A percentile compares a stretch with the other conserved stretches of the same genome.
Evolutionary conservation across 2,888 invertebrate species (phyloP).

Genomic region (Pseudococcus longispinus): DNA sequence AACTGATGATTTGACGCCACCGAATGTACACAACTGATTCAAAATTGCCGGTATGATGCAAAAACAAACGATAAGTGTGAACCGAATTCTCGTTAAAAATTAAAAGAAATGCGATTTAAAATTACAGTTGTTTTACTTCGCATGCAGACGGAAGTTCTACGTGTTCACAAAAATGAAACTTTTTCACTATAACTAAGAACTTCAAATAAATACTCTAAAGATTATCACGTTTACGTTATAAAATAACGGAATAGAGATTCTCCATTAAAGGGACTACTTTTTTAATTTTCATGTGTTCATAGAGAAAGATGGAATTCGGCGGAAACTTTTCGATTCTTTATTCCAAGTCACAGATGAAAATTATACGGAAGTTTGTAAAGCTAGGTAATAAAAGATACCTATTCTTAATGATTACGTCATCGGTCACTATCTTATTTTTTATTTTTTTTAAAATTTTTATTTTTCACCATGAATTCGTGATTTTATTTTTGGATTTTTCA

Average conservation of each 20-base stretch:
- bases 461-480: too few species aligned
- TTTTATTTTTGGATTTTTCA: too few species aligned
- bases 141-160: background rate
- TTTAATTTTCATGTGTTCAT: slow-evolving; percentile 39
- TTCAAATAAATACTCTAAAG: background rate
- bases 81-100: background rate
- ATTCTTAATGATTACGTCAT: background rate
- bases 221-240: slow-evolving; percentile 39
- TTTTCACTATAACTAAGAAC: background rate
- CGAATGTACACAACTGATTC: background rate
- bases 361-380: background rate
- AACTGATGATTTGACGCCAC: background rate
- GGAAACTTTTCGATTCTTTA: slow-evolving; percentile 26
- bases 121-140: background rate
- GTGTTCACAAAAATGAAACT: background rate
- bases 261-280: slow-evolving; percentile 40
- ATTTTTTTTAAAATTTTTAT: too few species aligned
- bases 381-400: background rate
- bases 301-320: slow-evolving; percentile 35
- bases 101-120: background rate
- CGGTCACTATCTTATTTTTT: too few species aligned
- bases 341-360: background rate
- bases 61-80: background rate
- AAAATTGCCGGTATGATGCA: background rate
- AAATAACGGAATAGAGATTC: slow-evolving; percentile 17